A percentile compares a stretch with the other conserved stretches of the same genome.
These are phyloP conservation scores for Stylophora pistillata DNA, from an alignment of 64 coral and sea anemone genomes.

Conservation along the genomic window DNA sequence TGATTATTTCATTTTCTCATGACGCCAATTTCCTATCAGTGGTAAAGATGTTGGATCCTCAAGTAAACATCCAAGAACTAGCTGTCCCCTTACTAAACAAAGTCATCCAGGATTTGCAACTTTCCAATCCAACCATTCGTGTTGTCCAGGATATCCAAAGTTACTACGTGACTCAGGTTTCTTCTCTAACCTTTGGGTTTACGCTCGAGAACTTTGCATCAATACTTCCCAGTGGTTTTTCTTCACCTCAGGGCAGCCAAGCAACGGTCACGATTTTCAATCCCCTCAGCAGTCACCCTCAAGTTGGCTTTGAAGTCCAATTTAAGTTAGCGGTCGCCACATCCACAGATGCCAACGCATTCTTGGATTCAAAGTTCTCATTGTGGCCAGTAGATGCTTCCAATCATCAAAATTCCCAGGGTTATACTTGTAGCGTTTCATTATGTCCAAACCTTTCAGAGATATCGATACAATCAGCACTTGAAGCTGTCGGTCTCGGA, in stretches of 20 bases:
- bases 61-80: not conserved
- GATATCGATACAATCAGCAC: not conserved
- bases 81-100: not conserved
- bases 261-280: not conserved
- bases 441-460: not conserved
- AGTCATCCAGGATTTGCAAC: not conserved
- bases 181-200: not conserved
- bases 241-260: not conserved
- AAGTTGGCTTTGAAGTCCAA: not conserved
- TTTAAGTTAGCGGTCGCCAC: not conserved
- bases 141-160: constrained; percentile 1
- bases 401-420: not conserved
- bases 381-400: constrained; percentile 19
- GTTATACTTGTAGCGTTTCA: not conserved
- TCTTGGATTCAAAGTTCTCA: constrained; percentile 7
- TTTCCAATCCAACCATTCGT: not conserved
- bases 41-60: not conserved
- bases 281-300: not conserved
- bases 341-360: not conserved
- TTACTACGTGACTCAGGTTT: not conserved
- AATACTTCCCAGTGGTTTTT: not conserved
- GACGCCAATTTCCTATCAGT: not conserved
- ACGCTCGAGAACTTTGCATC: not conserved
- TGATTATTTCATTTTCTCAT: not conserved
- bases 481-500: not conserved